A percentile compares a stretch with the other conserved stretches of the same genome.
phyloP scores from a whole-genome alignment of 2,888 invertebrate species.

The Salticus scenicus region DNA sequence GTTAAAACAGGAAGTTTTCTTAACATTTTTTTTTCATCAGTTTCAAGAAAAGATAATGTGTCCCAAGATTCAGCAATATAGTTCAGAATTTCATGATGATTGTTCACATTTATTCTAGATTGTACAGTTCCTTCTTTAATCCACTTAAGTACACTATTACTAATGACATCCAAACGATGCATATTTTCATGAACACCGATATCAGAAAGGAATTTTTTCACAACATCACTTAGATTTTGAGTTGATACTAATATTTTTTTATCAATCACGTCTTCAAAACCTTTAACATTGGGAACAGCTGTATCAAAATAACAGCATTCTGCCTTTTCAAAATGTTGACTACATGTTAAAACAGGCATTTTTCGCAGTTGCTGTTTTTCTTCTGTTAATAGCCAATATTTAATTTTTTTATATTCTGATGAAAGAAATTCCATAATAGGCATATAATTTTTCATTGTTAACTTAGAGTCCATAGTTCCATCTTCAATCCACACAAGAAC shows the following conservation, averaged over 20 bases:
- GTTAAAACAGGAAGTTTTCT: neutral
- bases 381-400: neutral
- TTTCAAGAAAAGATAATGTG: neutral
- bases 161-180: neutral
- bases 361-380: neutral
- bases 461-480: neutral
- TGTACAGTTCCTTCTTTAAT: neutral
- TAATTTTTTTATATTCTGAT: neutral
- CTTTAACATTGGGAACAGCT: neutral
- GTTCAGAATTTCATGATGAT: neutral
- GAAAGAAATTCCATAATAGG: neutral
- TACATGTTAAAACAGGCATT: conserved; percentile 1
- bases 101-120: neutral
- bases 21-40: neutral
- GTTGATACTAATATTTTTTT: neutral
- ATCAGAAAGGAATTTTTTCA: neutral
- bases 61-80: neutral
- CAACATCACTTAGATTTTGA: neutral
- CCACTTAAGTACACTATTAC: neutral
- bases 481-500: neutral
- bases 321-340: neutral
- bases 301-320: neutral
- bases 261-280: neutral
- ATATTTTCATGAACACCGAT: neutral
- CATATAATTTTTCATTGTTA: neutral